Evolutionary conservation across 2,113 vertebrate species (phyloP).

Genomic region (Aptenodytes patagonicus): DNA sequence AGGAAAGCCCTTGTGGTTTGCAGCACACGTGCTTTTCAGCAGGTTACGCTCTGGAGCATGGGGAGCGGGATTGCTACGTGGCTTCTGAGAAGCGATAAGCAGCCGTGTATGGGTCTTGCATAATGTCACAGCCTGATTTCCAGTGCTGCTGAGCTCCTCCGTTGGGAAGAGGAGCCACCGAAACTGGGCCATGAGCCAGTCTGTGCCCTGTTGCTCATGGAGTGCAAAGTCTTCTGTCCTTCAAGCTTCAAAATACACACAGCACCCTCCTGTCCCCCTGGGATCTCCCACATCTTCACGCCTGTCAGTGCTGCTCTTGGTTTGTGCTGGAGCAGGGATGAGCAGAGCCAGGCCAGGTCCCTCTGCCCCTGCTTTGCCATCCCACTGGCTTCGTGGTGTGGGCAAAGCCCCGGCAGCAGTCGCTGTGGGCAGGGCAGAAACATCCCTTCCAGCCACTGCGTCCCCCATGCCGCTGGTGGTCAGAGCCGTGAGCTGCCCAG

Average conservation of each 20-base stretch:
- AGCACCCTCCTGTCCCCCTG: neutral
- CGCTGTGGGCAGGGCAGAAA: neutral
- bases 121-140: neutral
- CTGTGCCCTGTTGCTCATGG: neutral
- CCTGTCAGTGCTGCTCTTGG: neutral
- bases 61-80: neutral
- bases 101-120: neutral
- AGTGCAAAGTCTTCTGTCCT: neutral
- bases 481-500: rapidly evolving
- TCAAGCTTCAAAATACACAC: neutral
- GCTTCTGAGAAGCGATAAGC: neutral
- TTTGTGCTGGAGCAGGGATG: neutral
- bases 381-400: rapidly evolving
- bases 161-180: neutral
- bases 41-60: rapidly evolving
- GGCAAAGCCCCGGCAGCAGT: neutral
- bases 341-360: neutral
- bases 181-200: neutral
- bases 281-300: neutral
- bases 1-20: neutral
- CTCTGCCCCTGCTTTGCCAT: neutral
- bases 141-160: neutral
- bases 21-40: rapidly evolving
- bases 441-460: neutral
- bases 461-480: neutral